A percentile compares a stretch with the other conserved stretches of the same genome.
phyloP scores from a whole-genome alignment of 2,113 vertebrate species.

The Aptenodytes patagonicus region DNA sequence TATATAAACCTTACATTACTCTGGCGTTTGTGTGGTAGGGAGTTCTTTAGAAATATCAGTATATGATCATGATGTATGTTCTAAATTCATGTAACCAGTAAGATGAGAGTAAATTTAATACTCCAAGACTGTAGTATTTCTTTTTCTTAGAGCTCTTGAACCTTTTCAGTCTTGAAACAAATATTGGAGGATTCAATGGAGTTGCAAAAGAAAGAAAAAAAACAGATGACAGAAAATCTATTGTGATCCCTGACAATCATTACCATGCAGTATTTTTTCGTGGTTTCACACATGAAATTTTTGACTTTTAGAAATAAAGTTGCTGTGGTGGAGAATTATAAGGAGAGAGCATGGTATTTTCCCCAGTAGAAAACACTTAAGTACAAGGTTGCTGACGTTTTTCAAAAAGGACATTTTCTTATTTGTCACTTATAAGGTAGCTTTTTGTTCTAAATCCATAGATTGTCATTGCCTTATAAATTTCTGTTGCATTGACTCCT shows the following conservation, averaged over 20 bases:
- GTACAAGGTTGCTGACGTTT: background rate
- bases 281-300: background rate
- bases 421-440: background rate
- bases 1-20: background rate
- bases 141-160: background rate
- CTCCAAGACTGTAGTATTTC: background rate
- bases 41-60: background rate
- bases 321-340: background rate
- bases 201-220: background rate
- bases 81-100: background rate
- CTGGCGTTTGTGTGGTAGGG: background rate
- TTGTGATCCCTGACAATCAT: background rate
- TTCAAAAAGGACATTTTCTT: background rate
- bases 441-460: background rate
- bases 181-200: background rate
- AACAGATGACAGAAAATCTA: background rate
- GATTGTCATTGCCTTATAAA: rapidly evolving
- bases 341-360: background rate
- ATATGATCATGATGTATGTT: background rate
- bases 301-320: background rate
- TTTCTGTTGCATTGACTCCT: background rate
- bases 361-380: background rate
- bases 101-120: background rate
- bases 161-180: background rate
- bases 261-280: background rate